A percentile compares a stretch with the other conserved stretches of the same genome.
phyloP scores from a whole-genome alignment of 2,888 invertebrate species.

The Notodonta dromedarius region DNA sequence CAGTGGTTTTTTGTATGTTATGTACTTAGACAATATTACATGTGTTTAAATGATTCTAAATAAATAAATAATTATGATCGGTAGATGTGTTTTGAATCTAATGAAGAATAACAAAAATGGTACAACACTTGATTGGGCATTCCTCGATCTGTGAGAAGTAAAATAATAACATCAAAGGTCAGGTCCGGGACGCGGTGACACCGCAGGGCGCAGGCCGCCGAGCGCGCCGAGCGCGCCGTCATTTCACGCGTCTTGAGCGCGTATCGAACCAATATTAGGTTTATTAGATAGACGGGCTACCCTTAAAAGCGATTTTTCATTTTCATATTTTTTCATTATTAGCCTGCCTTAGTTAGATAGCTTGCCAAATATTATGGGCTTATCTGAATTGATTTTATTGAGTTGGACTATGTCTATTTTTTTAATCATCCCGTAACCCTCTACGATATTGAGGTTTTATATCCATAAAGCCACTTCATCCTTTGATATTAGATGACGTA shows the following conservation, averaged over 20 bases:
- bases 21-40: no score
- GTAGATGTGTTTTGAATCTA: neutral
- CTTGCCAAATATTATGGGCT: neutral
- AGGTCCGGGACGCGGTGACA: slow-evolving; percentile 45
- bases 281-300: slow-evolving; percentile 79
- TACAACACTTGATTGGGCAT: slow-evolving; percentile 9
- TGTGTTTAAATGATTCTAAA: no score
- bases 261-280: slow-evolving; percentile 82
- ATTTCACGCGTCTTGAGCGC: slow-evolving; percentile 82
- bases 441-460: no score
- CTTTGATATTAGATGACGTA: no score
- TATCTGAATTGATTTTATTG: slow-evolving; percentile 5
- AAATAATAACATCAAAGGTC: slow-evolving; percentile 59
- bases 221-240: slow-evolving; percentile 58
- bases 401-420: neutral
- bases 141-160: slow-evolving; percentile 27
- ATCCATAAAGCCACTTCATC: no score
- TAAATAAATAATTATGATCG: no score
- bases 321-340: no score
- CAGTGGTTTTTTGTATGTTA: no score
- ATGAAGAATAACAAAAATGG: neutral
- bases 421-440: no score
- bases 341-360: slow-evolving; percentile 30
- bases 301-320: slow-evolving; percentile 72
- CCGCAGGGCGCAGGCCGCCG: slow-evolving; percentile 45